phyloP scores from a whole-genome alignment of 2,797 vertebrate species.

The Phataginus tricuspis region DNA sequence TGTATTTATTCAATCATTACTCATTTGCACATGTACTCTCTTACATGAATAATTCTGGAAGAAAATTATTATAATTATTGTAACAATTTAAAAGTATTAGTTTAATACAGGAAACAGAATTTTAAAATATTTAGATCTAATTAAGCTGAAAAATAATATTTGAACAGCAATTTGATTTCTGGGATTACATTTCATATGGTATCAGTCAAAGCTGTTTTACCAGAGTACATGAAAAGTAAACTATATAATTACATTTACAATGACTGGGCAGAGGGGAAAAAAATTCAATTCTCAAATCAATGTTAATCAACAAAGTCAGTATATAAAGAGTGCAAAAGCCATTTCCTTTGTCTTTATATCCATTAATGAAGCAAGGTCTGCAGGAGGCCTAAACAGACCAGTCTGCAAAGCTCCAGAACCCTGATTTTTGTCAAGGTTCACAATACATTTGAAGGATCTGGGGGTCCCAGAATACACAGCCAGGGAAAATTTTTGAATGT shows the following conservation, averaged over 20 bases:
- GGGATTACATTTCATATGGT: neutral
- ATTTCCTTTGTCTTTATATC: neutral
- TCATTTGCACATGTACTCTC: neutral
- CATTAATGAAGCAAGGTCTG: neutral
- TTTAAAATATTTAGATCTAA: slow-evolving; percentile 31
- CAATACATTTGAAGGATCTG: neutral
- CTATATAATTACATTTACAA: neutral
- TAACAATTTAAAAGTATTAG: neutral
- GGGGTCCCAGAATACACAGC: neutral
- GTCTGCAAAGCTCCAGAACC: neutral
- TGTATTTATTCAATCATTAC: neutral
- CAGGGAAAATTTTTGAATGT: neutral
- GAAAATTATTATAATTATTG: slow-evolving; percentile 7
- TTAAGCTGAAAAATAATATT: slow-evolving; percentile 20
- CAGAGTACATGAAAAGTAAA: slow-evolving; percentile 30
- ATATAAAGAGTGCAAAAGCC: neutral
- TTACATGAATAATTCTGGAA: neutral
- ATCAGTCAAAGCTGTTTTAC: slow-evolving; percentile 22
- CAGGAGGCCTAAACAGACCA: neutral
- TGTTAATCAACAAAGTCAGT: slow-evolving; percentile 21
- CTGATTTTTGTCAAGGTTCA: neutral
- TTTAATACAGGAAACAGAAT: neutral
- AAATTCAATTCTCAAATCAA: slow-evolving; percentile 25
- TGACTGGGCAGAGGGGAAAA: neutral
- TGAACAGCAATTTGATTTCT: neutral